Conservation (phyloP, 2,113 vertebrate species). For the Pseudonaja textilis region DNA sequence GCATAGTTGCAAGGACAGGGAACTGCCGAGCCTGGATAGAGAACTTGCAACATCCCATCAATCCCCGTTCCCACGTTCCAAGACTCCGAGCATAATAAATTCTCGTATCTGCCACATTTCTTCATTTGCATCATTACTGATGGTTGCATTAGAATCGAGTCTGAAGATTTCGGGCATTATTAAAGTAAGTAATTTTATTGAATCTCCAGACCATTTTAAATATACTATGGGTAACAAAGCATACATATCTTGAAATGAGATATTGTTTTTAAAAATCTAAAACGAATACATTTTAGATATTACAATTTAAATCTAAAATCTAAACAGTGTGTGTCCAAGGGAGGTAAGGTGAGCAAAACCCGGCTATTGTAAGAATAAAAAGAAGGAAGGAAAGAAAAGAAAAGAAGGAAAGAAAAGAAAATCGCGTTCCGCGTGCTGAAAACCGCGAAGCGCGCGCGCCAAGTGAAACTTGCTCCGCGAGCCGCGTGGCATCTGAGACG, state of each 20-base stretch:
- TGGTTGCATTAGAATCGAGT: too few relatives aligned
- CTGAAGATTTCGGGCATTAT: too few relatives aligned
- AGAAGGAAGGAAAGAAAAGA: accelerated
- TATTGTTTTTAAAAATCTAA: too few relatives aligned
- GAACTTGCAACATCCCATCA: not conserved
- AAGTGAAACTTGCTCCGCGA: not conserved
- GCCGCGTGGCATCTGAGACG: not conserved
- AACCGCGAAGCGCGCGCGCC: not conserved
- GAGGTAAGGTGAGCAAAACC: not conserved
- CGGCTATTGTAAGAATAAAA: not conserved
- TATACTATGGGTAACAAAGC: too few relatives aligned
- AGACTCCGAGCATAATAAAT: not conserved
- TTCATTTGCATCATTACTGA: not conserved
- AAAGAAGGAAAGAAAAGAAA: not conserved
- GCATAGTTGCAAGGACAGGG: too few relatives aligned
- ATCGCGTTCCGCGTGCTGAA: not conserved
- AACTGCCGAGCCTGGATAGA: too few relatives aligned
- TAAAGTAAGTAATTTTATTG: too few relatives aligned
- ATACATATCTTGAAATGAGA: too few relatives aligned
- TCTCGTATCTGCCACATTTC: not conserved
- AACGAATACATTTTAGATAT: too few relatives aligned
- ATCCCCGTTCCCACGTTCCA: not conserved
- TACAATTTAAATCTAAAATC: too few relatives aligned
- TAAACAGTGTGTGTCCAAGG: not conserved
- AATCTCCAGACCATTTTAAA: too few relatives aligned